Percentiles rank a stretch among this genome's conserved stretches.
These are phyloP conservation scores for Chamaea fasciata DNA, from an alignment of 2,113 vertebrate genomes.

Conservation along the genomic window DNA sequence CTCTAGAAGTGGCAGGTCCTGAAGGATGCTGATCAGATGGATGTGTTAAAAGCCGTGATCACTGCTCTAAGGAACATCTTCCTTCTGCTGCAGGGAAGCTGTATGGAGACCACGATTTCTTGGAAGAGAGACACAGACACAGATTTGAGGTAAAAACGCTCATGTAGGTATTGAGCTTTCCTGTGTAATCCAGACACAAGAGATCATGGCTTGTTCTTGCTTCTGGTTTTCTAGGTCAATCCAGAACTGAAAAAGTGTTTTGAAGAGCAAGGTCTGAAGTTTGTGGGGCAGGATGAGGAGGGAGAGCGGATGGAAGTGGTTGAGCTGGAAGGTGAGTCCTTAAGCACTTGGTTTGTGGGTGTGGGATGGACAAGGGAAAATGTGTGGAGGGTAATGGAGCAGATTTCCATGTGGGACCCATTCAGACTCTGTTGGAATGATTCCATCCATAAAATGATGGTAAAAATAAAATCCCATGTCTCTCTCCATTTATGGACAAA, in stretches of 20 bases:
- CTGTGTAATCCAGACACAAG: neutral
- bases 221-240: constrained; percentile 80
- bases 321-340: constrained; percentile 84
- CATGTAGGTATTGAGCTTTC: neutral
- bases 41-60: neutral
- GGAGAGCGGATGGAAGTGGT: constrained; percentile 95
- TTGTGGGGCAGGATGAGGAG: constrained; percentile 92
- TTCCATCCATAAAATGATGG: neutral
- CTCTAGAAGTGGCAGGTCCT: neutral
- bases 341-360: neutral
- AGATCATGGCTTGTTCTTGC: neutral
- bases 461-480: neutral
- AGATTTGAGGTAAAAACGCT: constrained; percentile 85
- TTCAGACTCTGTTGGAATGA: neutral
- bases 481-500: neutral
- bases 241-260: constrained; percentile 87
- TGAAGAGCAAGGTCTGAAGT: constrained; percentile 86
- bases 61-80: neutral
- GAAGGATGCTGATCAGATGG: neutral
- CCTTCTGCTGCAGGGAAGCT: constrained; percentile 77
- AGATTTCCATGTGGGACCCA: neutral
- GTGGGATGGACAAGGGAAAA: neutral
- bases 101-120: constrained; percentile 84
- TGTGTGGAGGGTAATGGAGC: neutral
- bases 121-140: constrained; percentile 94